phyloP scores from a whole-genome alignment of 2,888 invertebrate genomes.

The Mylabris sibirica region DNA sequence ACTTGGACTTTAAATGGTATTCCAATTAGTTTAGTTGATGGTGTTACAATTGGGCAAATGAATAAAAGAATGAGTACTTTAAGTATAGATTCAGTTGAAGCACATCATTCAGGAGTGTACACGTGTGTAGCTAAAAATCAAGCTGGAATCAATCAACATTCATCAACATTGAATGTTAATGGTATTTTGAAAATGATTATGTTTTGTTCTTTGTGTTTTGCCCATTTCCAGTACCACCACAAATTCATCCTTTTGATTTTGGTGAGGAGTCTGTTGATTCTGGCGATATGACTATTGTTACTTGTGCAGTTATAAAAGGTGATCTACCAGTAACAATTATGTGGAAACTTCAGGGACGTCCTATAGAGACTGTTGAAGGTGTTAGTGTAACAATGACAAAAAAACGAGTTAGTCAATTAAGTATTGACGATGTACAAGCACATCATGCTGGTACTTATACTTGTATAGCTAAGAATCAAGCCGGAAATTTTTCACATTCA shows the following conservation, averaged over 20 bases:
- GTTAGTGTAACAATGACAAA: slow-evolving; percentile 67
- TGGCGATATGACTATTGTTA: slow-evolving; percentile 53
- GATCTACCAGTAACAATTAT: slow-evolving; percentile 79
- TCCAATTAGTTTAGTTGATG: slow-evolving; percentile 62
- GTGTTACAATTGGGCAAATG: slow-evolving; percentile 65
- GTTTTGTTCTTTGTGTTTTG: slow-evolving; percentile 11
- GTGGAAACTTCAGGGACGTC: slow-evolving; percentile 70
- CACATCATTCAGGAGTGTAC: slow-evolving; percentile 69
- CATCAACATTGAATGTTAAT: slow-evolving; percentile 71
- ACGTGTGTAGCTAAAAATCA: slow-evolving; percentile 70
- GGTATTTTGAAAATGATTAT: slow-evolving; percentile 61
- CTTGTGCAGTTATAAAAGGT: slow-evolving; percentile 77
- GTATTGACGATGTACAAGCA: slow-evolving; percentile 69
- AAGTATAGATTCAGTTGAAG: slow-evolving; percentile 67
- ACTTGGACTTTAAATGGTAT: slow-evolving; percentile 72
- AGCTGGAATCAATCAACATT: slow-evolving; percentile 69
- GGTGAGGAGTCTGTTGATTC: slow-evolving; percentile 71
- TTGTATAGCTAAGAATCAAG: slow-evolving; percentile 71
- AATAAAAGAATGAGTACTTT: slow-evolving; percentile 70
- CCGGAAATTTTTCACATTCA: slow-evolving; percentile 72
- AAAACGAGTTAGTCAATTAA: slow-evolving; percentile 69
- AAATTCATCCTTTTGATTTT: slow-evolving; percentile 80
- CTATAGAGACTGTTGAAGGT: slow-evolving; percentile 63
- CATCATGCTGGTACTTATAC: slow-evolving; percentile 70
- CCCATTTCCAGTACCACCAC: slow-evolving; percentile 72